phyloP scores from a whole-genome alignment of 2,113 vertebrate species.

The Chaenogobius annularis region DNA sequence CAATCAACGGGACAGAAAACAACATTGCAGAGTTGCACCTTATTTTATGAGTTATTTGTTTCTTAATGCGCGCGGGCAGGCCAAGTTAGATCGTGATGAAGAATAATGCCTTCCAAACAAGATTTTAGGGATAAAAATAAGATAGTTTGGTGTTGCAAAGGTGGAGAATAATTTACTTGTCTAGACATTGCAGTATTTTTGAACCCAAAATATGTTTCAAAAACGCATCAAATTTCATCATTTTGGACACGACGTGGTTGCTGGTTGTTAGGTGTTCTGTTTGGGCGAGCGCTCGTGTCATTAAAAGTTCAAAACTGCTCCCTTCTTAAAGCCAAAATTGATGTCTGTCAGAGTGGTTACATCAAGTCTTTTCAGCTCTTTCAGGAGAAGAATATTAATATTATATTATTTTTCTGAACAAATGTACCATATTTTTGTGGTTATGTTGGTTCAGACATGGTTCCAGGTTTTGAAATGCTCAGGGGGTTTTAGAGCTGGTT shows the following conservation, averaged over 20 bases:
- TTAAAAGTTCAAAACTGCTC: background rate
- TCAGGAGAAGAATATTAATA: background rate
- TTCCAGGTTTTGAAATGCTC: background rate
- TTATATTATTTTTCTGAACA: background rate
- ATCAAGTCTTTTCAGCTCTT: background rate
- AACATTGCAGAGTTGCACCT: background rate
- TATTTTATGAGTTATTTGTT: background rate
- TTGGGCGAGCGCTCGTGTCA: background rate
- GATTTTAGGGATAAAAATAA: background rate
- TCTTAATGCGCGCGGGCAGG: background rate
- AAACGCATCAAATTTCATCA: background rate
- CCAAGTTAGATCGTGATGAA: background rate
- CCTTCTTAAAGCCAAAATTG: background rate
- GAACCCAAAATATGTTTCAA: background rate
- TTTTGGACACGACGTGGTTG: background rate
- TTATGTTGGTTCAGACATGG: background rate
- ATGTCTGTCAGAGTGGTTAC: background rate
- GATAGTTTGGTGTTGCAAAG: background rate
- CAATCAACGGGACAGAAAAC: background rate
- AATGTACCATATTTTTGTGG: background rate
- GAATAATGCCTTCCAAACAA: background rate
- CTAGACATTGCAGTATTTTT: background rate
- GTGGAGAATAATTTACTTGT: background rate
- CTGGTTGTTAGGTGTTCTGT: background rate
- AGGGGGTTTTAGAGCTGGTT: too few relatives aligned